Evolutionary conservation across 1,140 invertebrate genomes (phyloP), one percentile per base, ranked within the genome.

Genomic region (Artemia franciscana): DNA sequence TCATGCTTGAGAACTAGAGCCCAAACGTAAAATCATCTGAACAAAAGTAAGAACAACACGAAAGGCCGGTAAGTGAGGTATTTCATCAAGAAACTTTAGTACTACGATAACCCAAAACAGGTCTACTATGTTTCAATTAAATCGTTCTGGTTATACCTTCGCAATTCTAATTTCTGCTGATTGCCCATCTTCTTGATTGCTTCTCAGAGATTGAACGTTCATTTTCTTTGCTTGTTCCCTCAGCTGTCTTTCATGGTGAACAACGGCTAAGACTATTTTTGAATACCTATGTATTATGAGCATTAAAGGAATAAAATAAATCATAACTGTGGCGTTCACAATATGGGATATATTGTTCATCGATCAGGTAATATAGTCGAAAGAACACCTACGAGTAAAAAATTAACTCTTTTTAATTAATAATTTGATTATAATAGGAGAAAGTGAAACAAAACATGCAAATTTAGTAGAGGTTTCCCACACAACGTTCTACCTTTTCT

Each of bases 181-280:
- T 58, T 79, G 78, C 63, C 78, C 77, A 66, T 79, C 76, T 66
- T 85, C 67, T 26, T 69, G 76, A 26, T 65, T 61, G 15, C 82
- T 82, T 69, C 84, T 72, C 60, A 86, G 73, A 2, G 84, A 86
- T 60, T 84, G 80, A 15, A 87, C 84, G 69, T 86, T 86, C 84
- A 86, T 87, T 72, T 86, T 86, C 72, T 86, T 86, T 3, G 84
- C 85, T 73, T 86, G 84, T 69, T 86, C 84, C 60, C 83, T 73
- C 84, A 90, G 87, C 56, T 78, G 77, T 71, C 83, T 83, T 70
- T 88, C 85, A 69, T 90, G 86, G 62, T 82, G 80, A 24, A 81
- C 77, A 18, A 89, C 85, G 60, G 86, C 72, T 76, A 79, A 74
- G 21, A 75, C 80, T 66, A 89, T 89, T 72, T 81, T 83, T 70